A percentile compares a stretch with the other conserved stretches of the same genome.
Evolutionary conservation across 1,140 invertebrate species (phyloP).

Genomic region (Brevipalpus yothersi): DNA sequence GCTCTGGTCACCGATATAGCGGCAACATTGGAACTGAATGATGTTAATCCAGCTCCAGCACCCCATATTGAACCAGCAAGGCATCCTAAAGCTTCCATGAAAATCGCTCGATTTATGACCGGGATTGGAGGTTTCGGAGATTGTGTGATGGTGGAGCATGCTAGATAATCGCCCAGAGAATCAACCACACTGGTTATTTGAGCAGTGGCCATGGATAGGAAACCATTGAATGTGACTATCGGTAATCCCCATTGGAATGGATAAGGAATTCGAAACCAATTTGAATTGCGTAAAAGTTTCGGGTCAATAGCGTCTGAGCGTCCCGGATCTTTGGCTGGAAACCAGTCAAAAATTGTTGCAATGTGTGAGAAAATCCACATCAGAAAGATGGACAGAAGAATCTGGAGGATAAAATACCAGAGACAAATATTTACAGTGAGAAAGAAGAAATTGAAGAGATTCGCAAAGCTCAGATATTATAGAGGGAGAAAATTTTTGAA

Average conservation of each 20-base stretch:
- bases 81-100: conserved; percentile 54
- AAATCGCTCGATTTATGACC: conserved; percentile 62
- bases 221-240: conserved; percentile 37
- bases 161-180: conserved; percentile 67
- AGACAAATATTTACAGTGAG: neutral
- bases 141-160: conserved; percentile 50
- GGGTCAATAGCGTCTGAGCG: neutral
- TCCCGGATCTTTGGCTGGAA: neutral
- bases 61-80: conserved; percentile 55
- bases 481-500: no score
- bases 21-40: conserved; percentile 61
- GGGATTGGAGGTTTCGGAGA: conserved; percentile 54
- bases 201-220: conserved; percentile 56
- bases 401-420: neutral
- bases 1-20: conserved; percentile 44
- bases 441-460: no score
- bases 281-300: conserved; percentile 9
- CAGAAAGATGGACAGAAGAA: neutral
- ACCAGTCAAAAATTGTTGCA: neutral
- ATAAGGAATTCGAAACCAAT: conserved; percentile 63
- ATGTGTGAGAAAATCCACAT: neutral
- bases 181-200: conserved; percentile 59
- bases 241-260: conserved; percentile 71
- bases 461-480: no score
- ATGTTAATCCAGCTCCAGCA: conserved; percentile 56